These are phyloP conservation scores for Corythornis madagascariensis DNA, from an alignment of 2,113 vertebrate genomes.

Conservation along the genomic window DNA sequence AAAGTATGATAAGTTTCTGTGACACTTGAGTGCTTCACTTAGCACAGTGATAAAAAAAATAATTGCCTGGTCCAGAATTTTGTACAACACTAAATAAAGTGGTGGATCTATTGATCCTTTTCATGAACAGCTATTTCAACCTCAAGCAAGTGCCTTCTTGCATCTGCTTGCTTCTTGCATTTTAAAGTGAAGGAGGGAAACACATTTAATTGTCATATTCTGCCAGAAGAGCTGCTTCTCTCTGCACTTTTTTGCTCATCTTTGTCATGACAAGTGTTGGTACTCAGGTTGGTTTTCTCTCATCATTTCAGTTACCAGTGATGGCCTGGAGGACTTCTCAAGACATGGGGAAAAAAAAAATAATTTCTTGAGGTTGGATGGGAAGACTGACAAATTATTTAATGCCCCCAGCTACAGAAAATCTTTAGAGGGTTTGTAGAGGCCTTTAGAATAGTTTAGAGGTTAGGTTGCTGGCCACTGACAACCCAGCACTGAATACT, in stretches of 20 bases:
- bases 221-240: background rate
- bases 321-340: background rate
- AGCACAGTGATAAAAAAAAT: constrained; percentile 17
- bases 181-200: background rate
- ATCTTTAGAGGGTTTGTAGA: background rate
- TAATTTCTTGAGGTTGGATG: background rate
- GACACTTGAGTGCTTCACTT: constrained; percentile 16
- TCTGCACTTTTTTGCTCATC: rapidly evolving
- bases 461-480: background rate
- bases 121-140: constrained; percentile 6
- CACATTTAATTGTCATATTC: background rate
- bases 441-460: no score
- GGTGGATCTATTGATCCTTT: constrained; percentile 16
- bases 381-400: background rate
- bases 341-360: background rate
- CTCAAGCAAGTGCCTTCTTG: background rate
- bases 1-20: background rate
- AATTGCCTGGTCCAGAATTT: constrained; percentile 37
- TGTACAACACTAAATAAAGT: background rate
- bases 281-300: background rate
- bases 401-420: background rate
- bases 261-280: background rate
- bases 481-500: background rate
- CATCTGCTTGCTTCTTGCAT: background rate
- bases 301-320: background rate